Evolutionary conservation across 2,888 invertebrate species (phyloP).

Genomic region (Xanthia togata): DNA sequence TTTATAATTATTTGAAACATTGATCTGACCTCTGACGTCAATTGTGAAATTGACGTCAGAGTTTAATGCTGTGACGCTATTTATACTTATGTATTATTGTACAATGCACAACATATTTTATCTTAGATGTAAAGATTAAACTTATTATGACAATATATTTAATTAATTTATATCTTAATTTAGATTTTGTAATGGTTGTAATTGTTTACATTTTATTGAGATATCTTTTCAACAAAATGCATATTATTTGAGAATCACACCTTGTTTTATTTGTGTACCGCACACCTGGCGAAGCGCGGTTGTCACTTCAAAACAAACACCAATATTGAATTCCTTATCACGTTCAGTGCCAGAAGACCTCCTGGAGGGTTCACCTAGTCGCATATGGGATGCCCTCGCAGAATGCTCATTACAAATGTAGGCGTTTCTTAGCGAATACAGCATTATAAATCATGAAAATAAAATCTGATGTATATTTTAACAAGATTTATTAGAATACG

Average conservation of each 20-base stretch:
- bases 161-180: not conserved
- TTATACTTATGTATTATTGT: not conserved
- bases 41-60: not conserved
- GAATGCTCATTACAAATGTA: too few species aligned
- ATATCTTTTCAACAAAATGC: constrained; percentile 14
- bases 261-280: constrained; percentile 19
- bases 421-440: too few species aligned
- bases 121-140: constrained; percentile 1
- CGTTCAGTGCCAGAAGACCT: too few species aligned
- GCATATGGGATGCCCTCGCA: too few species aligned
- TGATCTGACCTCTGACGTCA: too few species aligned
- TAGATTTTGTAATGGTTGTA: not conserved
- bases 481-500: too few species aligned
- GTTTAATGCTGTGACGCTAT: not conserved
- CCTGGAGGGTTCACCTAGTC: too few species aligned
- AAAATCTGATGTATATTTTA: too few species aligned
- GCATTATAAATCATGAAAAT: too few species aligned
- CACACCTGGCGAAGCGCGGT: not conserved
- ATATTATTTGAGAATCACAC: constrained; percentile 7
- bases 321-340: not conserved
- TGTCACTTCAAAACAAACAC: not conserved
- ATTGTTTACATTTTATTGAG: constrained; percentile 14
- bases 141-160: constrained; percentile 6
- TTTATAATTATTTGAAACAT: not conserved
- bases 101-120: not conserved